Evolutionary conservation across 2,113 vertebrate genomes (phyloP), one percentile per base, ranked within the genome.

Genomic region (Neopipo cinnamomea): DNA sequence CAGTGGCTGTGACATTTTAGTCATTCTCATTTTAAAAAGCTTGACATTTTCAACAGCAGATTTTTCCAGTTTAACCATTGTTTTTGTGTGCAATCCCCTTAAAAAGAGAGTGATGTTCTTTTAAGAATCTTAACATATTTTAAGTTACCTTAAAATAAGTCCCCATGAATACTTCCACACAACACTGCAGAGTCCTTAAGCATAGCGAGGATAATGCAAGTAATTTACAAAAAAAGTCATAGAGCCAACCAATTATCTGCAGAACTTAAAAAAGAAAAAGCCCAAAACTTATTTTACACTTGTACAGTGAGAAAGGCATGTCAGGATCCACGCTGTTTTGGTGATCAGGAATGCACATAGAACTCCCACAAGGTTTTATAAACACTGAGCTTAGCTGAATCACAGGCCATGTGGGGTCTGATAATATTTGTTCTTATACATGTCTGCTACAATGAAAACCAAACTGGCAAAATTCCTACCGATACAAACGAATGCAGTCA

Each of bases 241-340:
- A 67, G 39, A 71, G 47, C 18, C 5, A 88, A 71, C 2, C 25
- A 83, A 3, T 19, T 41, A 24, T 35, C 52, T 47, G 19, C 39
- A 65, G 35, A 30, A 72, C 58, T 79, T 52, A 41, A 22, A 28
- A 25, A 9, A 62, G 50, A 22, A 53, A 39, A 21, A 23, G 16
- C 0, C 22, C 7, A 5, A 49, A 58, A 82, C 3, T 67, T 65
- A 66, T 6, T 81, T 46, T 52, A 17, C n/a, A 31, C 20, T 78
- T 67, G 11, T 41, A 30, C 62, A 79, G 17, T 0, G 0, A 78
- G 22, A 52, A 28, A 75, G 5, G 17, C 11, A 53, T 41, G 74
- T 72, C 0, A 7, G 67, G 31, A 82, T 52, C 20, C 21, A 14
- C 17, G 12, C 37, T 47, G 63, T 71, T 63, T n/a, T 24, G 33